A percentile compares a stretch with the other conserved stretches of the same genome.
These are phyloP conservation scores for Tetrao urogallus DNA, from an alignment of 2,113 vertebrate genomes.

Conservation along the genomic window DNA sequence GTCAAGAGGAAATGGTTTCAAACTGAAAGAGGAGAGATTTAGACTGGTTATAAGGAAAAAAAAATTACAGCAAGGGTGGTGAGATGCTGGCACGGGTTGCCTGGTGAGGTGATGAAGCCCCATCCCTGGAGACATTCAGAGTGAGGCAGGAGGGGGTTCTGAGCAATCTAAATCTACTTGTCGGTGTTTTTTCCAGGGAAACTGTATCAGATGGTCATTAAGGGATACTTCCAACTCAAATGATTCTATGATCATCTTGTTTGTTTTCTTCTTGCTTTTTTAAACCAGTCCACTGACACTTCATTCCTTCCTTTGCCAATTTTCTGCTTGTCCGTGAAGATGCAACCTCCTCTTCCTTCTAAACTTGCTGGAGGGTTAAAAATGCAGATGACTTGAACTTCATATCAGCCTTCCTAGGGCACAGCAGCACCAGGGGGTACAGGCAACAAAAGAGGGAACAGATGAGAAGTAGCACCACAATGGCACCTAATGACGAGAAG, in stretches of 20 bases:
- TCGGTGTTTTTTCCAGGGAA: no score
- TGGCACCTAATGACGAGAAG: slow-evolving; percentile 44
- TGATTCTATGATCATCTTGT: background rate
- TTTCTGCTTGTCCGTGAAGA: background rate
- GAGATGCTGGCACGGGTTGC: no score
- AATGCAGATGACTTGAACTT: background rate
- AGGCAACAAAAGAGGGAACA: background rate
- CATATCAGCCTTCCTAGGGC: background rate
- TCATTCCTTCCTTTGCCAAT: background rate
- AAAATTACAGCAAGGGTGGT: no score
- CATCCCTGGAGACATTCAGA: no score
- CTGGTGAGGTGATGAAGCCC: no score
- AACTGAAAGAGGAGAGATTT: no score
- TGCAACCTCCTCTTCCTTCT: background rate
- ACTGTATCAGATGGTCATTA: no score
- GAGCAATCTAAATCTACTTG: no score
- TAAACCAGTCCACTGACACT: background rate
- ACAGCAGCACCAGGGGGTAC: background rate
- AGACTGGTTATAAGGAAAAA: no score
- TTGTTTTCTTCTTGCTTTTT: background rate
- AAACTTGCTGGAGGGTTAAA: background rate
- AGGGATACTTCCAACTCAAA: no score
- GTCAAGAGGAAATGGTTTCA: no score
- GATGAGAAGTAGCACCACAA: background rate
- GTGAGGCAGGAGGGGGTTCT: no score